phyloP scores from a whole-genome alignment of 2,113 vertebrate genomes.

The Amphiprion percula region DNA sequence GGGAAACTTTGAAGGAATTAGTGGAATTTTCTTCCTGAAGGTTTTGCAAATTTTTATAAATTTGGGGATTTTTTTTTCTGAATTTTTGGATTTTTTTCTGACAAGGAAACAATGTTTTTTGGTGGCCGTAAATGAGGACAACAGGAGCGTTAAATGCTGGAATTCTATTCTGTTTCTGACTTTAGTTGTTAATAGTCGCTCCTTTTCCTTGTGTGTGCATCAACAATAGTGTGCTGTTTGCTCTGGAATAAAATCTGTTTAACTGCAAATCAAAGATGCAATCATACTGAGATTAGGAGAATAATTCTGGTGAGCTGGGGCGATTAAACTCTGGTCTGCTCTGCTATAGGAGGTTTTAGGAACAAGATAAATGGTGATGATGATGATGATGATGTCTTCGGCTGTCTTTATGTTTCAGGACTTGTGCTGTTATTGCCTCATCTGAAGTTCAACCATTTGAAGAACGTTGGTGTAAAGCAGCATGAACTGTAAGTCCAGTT shows the following conservation, averaged over 20 bases:
- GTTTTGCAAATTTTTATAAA: too few relatives aligned
- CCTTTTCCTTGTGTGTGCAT: neutral
- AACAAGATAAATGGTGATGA: neutral
- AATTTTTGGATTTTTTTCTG: too few relatives aligned
- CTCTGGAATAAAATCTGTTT: neutral
- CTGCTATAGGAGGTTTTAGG: neutral
- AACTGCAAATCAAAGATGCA: conserved; percentile 24
- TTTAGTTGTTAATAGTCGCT: neutral
- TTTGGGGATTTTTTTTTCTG: too few relatives aligned
- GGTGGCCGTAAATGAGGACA: too few relatives aligned
- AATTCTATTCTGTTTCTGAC: neutral
- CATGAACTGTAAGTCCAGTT: too few relatives aligned
- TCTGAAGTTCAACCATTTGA: too few relatives aligned
- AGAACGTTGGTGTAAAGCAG: too few relatives aligned
- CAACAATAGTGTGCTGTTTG: neutral
- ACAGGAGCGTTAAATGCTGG: neutral
- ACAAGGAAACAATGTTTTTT: too few relatives aligned
- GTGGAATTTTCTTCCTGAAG: too few relatives aligned
- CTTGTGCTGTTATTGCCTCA: too few relatives aligned
- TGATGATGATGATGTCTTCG: neutral
- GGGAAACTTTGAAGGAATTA: too few relatives aligned
- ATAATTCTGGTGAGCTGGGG: neutral
- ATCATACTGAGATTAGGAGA: conserved; percentile 20
- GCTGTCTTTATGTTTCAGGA: too few relatives aligned
- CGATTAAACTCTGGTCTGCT: neutral